Base-by-base conservation (phyloP, 2,113 vertebrate species). In the Chlorodrepanis virens region DNA sequence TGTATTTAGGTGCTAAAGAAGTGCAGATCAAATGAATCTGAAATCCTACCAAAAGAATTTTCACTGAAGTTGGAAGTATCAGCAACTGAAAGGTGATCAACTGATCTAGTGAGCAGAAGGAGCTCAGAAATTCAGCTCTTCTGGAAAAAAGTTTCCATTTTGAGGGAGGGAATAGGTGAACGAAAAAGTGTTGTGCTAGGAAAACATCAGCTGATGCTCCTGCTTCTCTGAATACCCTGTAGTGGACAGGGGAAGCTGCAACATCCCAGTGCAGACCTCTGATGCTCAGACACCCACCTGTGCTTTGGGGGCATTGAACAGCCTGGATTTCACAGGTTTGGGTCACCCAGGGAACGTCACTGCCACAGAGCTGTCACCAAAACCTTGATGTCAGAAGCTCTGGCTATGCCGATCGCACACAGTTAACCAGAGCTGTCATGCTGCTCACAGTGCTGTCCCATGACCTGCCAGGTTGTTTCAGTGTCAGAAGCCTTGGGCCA, bases 381-480 rank as follows among this genome's bases (percentile, higher is more conserved):
- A 56, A 5, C 28, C 60, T 63, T 67, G 50, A 14, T 45, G 20
- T 14, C n/a, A 18, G 50, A 17, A 69, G 40, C 50, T 74, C n/a
- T 60, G 72, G 31, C 11, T 52, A 31, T 65, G 28, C 11, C 67
- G 22, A 16, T 3, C 52, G 70, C 70, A 78, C 44, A 5, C 10
- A 21, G 14, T 18, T 54, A 50, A 42, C 42, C 52, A 64, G 63
- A 76, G 49, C 15, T 59, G 39, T 68, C 52, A 22, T 1, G 0
- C n/a, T 71, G 40, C 22, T 70, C 57, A 25, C 50, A 33, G 15
- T 8, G 24, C 49, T 72, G 57, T 15, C 13, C 15, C 0, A 0
- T 60, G 33, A 47, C 47, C 76, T 64, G 3, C 8, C 47, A 39
- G 21, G 40, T 39, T 2, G 0, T 60, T 54, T 45, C 40, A 39